Conservation (phyloP, 2,888 invertebrate genomes). For the Halictus ligatus region DNA sequence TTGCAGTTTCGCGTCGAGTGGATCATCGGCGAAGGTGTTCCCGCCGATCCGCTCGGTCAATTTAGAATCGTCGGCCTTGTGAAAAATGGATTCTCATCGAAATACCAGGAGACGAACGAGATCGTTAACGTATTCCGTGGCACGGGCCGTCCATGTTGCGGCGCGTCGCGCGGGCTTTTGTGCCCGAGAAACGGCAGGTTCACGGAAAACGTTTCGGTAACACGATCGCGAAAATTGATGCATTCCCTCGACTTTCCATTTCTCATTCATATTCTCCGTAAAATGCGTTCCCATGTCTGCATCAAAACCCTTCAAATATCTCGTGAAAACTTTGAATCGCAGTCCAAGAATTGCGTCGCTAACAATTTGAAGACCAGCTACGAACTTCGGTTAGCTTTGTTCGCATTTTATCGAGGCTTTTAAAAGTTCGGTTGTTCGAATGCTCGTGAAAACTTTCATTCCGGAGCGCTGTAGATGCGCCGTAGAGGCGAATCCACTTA, state of each 20-base stretch:
- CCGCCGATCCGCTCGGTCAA: constrained; percentile 21
- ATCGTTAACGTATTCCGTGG: not conserved
- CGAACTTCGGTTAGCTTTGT: not conserved
- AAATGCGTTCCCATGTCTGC: not conserved
- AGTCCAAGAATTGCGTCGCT: not conserved
- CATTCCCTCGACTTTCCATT: not conserved
- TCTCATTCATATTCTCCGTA: no score
- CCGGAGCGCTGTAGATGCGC: not conserved
- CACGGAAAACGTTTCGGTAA: not conserved
- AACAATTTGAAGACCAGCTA: not conserved
- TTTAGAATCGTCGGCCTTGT: constrained; percentile 26
- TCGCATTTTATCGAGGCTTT: not conserved
- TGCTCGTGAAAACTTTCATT: not conserved
- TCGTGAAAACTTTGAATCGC: not conserved
- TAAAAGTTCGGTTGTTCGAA: not conserved
- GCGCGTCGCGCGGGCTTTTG: not conserved
- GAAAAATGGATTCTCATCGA: constrained; percentile 39
- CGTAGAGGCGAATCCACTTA: not conserved
- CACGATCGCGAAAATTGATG: not conserved
- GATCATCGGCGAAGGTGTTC: constrained; percentile 32
- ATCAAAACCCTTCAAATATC: not conserved
- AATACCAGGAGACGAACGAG: not conserved
- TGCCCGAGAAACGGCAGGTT: not conserved
- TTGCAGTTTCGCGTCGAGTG: constrained; percentile 42
- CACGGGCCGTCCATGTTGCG: not conserved